Conservation (phyloP, 1,140 invertebrate genomes). For the Trichomalopsis sarcophagae region DNA sequence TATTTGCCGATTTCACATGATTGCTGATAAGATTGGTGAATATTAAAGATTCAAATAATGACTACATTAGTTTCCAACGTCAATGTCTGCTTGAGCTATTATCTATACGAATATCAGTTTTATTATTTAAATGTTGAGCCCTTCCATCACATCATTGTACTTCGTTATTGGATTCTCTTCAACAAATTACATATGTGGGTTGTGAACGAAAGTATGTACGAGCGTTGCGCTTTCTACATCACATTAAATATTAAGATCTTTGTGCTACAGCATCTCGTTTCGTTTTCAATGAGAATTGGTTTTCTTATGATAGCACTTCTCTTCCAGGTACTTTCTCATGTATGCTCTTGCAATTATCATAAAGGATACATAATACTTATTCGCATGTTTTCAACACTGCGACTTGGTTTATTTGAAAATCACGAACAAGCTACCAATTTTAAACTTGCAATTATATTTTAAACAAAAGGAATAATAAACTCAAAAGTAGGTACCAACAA, state of each 20-base stretch:
- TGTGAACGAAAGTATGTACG: not conserved
- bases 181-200: not conserved
- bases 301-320: not conserved
- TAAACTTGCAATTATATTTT: too few relatives aligned
- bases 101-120: too few relatives aligned
- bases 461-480: too few relatives aligned
- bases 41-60: too few relatives aligned
- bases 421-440: too few relatives aligned
- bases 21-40: too few relatives aligned
- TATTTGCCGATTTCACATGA: too few relatives aligned
- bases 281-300: conserved; percentile 10
- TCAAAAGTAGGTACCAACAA: too few relatives aligned
- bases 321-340: conserved; percentile 23
- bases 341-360: not conserved
- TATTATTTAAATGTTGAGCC: too few relatives aligned
- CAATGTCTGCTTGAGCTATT: too few relatives aligned
- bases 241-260: not conserved
- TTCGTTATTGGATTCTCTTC: not conserved
- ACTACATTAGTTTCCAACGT: too few relatives aligned
- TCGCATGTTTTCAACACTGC: not conserved
- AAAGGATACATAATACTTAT: conserved; percentile 8
- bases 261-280: conserved; percentile 1
- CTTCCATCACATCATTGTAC: too few relatives aligned
- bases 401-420: not conserved
- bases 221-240: conserved; percentile 23